A percentile compares a stretch with the other conserved stretches of the same genome.
Evolutionary conservation across 2,797 vertebrate genomes (phyloP).

Genomic region (Varecia variegata): DNA sequence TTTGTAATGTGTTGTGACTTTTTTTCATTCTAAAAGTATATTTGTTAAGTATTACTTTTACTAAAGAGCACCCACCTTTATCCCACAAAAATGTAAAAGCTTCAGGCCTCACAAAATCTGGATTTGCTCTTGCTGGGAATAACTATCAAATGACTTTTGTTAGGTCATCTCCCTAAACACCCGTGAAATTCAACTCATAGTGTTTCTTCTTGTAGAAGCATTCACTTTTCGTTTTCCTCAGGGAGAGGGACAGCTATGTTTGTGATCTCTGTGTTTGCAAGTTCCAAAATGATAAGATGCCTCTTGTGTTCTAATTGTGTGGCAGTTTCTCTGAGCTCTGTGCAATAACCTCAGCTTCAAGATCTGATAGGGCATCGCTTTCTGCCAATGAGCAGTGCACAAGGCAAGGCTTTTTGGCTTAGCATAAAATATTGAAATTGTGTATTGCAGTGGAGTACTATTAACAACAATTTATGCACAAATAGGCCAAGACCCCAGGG

Average conservation of each 20-base stretch:
- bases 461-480: conserved; percentile 40
- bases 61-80: neutral
- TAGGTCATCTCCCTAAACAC: neutral
- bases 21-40: neutral
- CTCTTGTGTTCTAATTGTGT: neutral
- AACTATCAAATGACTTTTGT: neutral
- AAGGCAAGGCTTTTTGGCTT: conserved; percentile 3
- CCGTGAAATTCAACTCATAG: neutral
- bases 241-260: neutral
- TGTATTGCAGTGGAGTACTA: neutral
- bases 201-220: neutral
- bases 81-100: neutral
- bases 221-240: neutral
- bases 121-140: neutral
- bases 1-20: neutral
- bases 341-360: neutral
- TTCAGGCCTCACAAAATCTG: neutral
- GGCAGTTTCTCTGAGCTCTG: neutral
- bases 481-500: conserved; percentile 16
- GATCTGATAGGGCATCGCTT: neutral
- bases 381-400: neutral
- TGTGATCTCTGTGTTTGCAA: neutral
- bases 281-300: neutral
- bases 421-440: conserved; percentile 1
- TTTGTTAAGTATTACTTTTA: neutral